Base-by-base conservation (phyloP, 1,140 invertebrate genomes). In the Drosophila serrata region DNA sequence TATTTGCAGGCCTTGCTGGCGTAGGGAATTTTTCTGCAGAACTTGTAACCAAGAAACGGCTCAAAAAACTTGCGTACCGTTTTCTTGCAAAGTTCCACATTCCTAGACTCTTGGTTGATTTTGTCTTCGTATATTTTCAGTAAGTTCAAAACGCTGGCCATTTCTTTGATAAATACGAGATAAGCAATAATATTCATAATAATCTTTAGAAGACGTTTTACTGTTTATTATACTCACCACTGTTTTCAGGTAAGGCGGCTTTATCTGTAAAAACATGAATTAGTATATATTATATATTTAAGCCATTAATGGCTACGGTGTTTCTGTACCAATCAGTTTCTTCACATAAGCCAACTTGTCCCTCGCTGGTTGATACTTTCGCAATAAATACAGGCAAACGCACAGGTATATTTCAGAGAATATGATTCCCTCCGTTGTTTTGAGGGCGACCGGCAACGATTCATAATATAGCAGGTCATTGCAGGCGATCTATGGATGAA, bases 401-500 rank as follows among this genome's bases (percentile, higher is more conserved):
- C 79, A 81, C 6, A 58, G 19, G 3, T 77, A 17, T 2, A 57
- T 78, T n/a, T 65, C 43, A 2, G 58, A 68, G 1, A 73, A 9
- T 1, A 81, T 17, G 6, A 49, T 53, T 62, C 46, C 56, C 11
- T 73, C 24, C 5, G 22, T 19, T 15, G 73, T 72, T 51, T 65
- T 82, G 2, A 60, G 13, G 8, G 24, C 37, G 2, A 0, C 53
- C 27, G 51, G 51, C n/a, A 81, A 31, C 4, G 33, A 33, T 11
- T 77, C 69, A n/a, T 72, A 77, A 46, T 43, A 82, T 5, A 39
- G 6, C 7, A 82, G 22, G 11, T 79, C 81, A 7, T 37, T 51
- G 31, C 19, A 33, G 8, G 80, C 80, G 2, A 75, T 31, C 80
- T 82, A 4, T 8, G 9, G n/a, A 22, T 2, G 12, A 29, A 31